Evolutionary conservation across 1,140 invertebrate species (phyloP).

Genomic region (Aphelenchoides besseyi): DNA sequence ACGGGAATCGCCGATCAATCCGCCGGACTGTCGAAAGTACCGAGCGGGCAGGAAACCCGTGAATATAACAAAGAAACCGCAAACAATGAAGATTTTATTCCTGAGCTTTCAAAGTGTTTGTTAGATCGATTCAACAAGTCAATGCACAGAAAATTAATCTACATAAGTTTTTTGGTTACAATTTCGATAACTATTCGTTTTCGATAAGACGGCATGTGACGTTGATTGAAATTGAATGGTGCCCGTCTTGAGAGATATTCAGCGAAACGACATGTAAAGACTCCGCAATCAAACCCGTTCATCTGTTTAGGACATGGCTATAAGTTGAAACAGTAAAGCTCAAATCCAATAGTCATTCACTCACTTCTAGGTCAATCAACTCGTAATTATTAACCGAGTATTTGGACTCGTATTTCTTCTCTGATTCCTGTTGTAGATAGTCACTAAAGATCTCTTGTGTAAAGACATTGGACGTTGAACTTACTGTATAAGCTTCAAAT

Average conservation of each 20-base stretch:
- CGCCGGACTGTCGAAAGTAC: no score
- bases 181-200: constrained; percentile 89
- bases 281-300: constrained; percentile 94
- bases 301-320: constrained; percentile 86
- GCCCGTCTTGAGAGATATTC: constrained; percentile 80
- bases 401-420: constrained; percentile 1
- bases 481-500: constrained; percentile 67
- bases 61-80: background rate
- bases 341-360: background rate
- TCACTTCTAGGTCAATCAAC: background rate
- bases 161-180: constrained; percentile 62
- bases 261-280: constrained; percentile 76
- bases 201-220: constrained; percentile 86
- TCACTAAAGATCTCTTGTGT: constrained; percentile 1
- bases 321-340: no score
- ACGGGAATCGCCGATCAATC: no score
- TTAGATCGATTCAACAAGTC: background rate
- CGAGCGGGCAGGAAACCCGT: no score
- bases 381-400: background rate
- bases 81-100: background rate
- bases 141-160: background rate
- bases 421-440: constrained; percentile 4
- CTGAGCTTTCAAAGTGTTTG: background rate
- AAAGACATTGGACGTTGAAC: background rate
- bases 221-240: constrained; percentile 70